phyloP scores from a whole-genome alignment of 2,888 invertebrate species.

The Drosophila neotestacea region DNA sequence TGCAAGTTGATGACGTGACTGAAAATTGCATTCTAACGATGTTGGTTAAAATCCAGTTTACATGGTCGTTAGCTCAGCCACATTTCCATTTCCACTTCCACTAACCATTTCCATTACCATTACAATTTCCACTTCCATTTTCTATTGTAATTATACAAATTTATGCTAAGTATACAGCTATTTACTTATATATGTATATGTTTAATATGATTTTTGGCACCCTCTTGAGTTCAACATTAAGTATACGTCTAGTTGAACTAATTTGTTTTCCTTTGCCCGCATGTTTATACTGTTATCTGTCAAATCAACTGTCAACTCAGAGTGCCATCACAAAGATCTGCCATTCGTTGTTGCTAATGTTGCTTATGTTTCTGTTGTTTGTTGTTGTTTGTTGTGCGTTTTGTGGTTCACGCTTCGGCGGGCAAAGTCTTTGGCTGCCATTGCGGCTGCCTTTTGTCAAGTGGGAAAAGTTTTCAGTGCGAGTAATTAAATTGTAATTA shows the following conservation, averaged over 20 bases:
- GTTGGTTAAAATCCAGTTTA: slow-evolving; percentile 68
- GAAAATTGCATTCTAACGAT: slow-evolving; percentile 71
- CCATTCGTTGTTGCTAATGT: slow-evolving; percentile 47
- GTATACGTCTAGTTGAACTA: slow-evolving; percentile 83
- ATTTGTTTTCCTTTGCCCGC: slow-evolving; percentile 74
- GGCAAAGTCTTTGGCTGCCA: slow-evolving; percentile 66
- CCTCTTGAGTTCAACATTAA: slow-evolving; percentile 59
- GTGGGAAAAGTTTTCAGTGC: slow-evolving; percentile 78
- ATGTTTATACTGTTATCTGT: slow-evolving; percentile 81
- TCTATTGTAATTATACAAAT: slow-evolving; percentile 45
- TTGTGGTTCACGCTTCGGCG: slow-evolving; percentile 75
- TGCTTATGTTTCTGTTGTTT: slow-evolving; percentile 26
- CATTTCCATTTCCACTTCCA: slow-evolving; percentile 26
- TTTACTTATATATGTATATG: slow-evolving; percentile 12
- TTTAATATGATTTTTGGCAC: slow-evolving; percentile 59
- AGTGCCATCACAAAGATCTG: slow-evolving; percentile 59
- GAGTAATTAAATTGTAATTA: slow-evolving; percentile 86
- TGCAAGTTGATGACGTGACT: slow-evolving; percentile 62
- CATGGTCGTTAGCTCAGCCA: slow-evolving; percentile 63
- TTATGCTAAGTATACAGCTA: slow-evolving; percentile 42
- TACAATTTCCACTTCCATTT: neutral
- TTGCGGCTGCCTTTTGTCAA: slow-evolving; percentile 77
- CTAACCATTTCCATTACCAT: slow-evolving; percentile 3
- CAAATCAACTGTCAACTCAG: slow-evolving; percentile 82
- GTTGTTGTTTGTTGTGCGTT: slow-evolving; percentile 45